Evolutionary conservation across 2,797 vertebrate genomes (phyloP).

Genomic region (Siniperca undulata): DNA sequence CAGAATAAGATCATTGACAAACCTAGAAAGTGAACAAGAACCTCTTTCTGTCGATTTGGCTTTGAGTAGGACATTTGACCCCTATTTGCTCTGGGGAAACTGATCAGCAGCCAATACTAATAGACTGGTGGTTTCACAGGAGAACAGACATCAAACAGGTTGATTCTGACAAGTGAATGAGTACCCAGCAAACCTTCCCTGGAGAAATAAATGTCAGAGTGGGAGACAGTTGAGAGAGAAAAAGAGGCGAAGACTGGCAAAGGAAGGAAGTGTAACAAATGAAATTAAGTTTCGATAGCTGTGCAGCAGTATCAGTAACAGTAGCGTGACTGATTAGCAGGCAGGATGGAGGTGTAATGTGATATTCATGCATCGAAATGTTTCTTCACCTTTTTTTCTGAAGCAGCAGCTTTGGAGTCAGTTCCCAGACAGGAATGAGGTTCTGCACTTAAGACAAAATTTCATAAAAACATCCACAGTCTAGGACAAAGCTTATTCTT

Average conservation of each 20-base stretch:
- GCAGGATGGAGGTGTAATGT: not conserved
- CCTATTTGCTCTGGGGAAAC: conserved; percentile 27
- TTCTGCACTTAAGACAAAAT: not conserved
- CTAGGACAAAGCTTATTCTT: not conserved
- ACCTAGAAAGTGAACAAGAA: conserved; percentile 17
- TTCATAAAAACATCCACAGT: not conserved
- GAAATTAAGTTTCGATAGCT: not conserved
- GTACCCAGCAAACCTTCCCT: conserved; percentile 9
- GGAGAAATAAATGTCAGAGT: conserved; percentile 41
- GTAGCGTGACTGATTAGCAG: not conserved
- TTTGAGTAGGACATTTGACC: conserved; percentile 44
- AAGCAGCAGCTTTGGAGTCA: not conserved
- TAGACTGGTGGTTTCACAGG: conserved; percentile 37
- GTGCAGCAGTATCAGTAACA: not conserved
- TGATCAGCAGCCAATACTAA: conserved; percentile 30
- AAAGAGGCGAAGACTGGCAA: not conserved
- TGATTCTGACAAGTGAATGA: conserved; percentile 30
- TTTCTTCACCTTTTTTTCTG: not conserved
- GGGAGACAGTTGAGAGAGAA: not conserved
- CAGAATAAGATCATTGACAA: conserved; percentile 31
- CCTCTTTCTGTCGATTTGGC: conserved; percentile 19
- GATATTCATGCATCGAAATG: not conserved
- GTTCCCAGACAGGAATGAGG: not conserved
- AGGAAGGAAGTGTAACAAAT: not conserved
- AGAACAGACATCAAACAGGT: conserved; percentile 55